Evolutionary conservation across 2,888 invertebrate genomes (phyloP).

Genomic region (Drosophila macrothrix): DNA sequence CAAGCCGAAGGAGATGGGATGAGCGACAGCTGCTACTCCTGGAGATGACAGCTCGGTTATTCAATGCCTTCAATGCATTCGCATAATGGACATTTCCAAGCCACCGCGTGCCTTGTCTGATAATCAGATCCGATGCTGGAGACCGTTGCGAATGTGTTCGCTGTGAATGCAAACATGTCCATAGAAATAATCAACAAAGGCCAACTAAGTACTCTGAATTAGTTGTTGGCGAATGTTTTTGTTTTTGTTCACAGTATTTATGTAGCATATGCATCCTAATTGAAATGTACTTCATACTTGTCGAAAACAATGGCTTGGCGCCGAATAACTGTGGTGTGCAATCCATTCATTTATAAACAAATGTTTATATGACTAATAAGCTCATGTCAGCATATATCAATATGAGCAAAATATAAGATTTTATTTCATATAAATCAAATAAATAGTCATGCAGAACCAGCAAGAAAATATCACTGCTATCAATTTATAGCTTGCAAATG

Average conservation of each 20-base stretch:
- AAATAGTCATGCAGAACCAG: neutral
- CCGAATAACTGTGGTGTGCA: neutral
- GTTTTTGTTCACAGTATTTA: no score
- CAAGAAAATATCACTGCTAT: neutral
- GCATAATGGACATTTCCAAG: slow-evolving; percentile 39
- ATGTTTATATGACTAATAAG: no score
- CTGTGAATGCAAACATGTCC: slow-evolving; percentile 10
- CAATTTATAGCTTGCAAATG: neutral
- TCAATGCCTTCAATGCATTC: slow-evolving; percentile 21
- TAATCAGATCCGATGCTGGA: neutral
- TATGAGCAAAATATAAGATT: neutral
- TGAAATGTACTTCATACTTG: neutral
- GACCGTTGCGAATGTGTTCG: neutral
- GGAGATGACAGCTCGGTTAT: slow-evolving; percentile 24
- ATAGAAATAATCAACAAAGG: neutral
- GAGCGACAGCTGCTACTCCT: slow-evolving; percentile 15
- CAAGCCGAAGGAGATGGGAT: neutral
- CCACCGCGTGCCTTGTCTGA: slow-evolving; percentile 24
- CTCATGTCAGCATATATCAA: no score
- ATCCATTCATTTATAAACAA: neutral
- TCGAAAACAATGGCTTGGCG: neutral
- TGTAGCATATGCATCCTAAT: neutral
- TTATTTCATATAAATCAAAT: neutral
- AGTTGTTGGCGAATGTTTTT: neutral
- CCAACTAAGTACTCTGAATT: neutral